Conservation (phyloP, 2,113 vertebrate genomes). For the Stegostoma tigrinum region DNA sequence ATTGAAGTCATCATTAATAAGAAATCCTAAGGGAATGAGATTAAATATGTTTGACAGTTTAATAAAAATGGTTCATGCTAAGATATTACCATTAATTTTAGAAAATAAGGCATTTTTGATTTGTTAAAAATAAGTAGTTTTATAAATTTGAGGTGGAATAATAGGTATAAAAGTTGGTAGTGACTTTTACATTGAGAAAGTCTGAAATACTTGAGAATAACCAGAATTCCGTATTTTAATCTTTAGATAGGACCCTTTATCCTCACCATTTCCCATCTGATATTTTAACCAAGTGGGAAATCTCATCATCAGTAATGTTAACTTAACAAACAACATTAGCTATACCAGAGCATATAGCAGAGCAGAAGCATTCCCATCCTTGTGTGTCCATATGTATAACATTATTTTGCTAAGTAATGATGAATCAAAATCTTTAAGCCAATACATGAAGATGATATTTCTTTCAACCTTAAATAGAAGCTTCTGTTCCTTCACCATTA, state of each 20-base stretch:
- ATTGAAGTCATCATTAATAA: not conserved
- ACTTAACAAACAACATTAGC: not conserved
- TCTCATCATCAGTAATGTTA: not conserved
- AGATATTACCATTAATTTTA: not conserved
- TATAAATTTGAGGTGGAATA: not conserved
- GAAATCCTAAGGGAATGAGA: not conserved
- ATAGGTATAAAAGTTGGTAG: not conserved
- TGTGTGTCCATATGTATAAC: not conserved
- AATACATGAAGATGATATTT: slow-evolving; percentile 18
- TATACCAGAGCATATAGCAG: slow-evolving; percentile 13
- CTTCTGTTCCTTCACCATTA: not conserved
- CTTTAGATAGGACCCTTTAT: not conserved
- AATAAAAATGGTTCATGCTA: not conserved
- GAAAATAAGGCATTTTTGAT: not conserved
- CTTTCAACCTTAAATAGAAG: not conserved
- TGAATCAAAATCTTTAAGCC: slow-evolving; percentile 20
- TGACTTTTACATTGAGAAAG: not conserved
- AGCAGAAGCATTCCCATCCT: slow-evolving; percentile 1
- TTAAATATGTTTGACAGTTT: not conserved
- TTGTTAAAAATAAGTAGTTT: not conserved
- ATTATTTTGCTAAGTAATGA: not conserved
- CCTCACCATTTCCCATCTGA: not conserved
- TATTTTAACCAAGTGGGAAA: not conserved
- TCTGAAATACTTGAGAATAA: not conserved
- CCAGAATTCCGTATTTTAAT: not conserved